phyloP scores from a whole-genome alignment of 2,113 vertebrate genomes.

The Ptilonorhynchus violaceus region DNA sequence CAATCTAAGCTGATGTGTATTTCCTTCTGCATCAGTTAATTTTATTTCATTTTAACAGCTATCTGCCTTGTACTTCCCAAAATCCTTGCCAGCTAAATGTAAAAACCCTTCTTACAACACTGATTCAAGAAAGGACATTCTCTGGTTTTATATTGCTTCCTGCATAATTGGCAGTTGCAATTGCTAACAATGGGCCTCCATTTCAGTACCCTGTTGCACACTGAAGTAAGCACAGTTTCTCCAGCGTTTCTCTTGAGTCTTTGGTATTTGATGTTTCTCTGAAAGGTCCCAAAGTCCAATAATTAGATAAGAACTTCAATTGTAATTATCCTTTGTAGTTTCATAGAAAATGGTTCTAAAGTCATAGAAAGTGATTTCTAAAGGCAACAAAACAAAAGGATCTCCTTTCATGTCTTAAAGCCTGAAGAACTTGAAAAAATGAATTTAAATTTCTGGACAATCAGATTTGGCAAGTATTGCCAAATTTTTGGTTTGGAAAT shows the following conservation, averaged over 20 bases:
- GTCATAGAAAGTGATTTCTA: too few relatives aligned
- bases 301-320: not conserved
- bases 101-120: not conserved
- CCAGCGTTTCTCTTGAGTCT: not conserved
- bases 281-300: not conserved
- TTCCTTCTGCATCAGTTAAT: conserved; percentile 2
- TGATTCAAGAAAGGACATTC: not conserved
- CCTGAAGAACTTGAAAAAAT: not conserved
- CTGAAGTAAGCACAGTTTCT: not conserved
- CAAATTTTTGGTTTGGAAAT: conserved; percentile 13
- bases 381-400: not conserved
- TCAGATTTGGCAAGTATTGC: not conserved
- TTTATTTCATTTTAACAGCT: not conserved
- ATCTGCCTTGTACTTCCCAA: not conserved
- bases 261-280: not conserved
- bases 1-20: not conserved
- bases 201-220: not conserved
- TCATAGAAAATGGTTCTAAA: not conserved
- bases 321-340: not conserved
- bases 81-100: not conserved
- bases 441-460: not conserved
- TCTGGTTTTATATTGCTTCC: not conserved
- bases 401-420: not conserved
- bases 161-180: not conserved
- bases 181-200: not conserved